Evolutionary conservation across 1,140 invertebrate genomes (phyloP).

Genomic region (Ganaspis sp.): DNA sequence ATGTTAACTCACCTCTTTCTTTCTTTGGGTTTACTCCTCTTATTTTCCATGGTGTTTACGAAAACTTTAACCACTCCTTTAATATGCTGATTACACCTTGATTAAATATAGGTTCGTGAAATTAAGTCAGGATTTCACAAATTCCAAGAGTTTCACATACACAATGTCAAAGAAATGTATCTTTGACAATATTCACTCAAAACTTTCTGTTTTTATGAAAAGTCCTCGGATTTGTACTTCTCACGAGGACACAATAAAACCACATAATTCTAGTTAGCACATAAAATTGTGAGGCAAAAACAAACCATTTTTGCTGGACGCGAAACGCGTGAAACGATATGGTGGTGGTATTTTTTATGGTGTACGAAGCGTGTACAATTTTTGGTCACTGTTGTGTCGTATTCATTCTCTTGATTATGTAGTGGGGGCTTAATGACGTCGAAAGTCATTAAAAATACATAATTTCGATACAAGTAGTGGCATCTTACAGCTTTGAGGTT

Average conservation of each 20-base stretch:
- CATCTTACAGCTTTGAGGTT: neutral
- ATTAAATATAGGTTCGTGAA: neutral
- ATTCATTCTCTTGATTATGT: neutral
- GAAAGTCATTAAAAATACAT: neutral
- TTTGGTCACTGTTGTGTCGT: neutral
- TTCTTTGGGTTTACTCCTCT: neutral
- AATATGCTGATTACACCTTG: neutral
- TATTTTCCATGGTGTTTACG: neutral
- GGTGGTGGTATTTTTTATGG: neutral
- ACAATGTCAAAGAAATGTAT: too few species aligned
- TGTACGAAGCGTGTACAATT: neutral
- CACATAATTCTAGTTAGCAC: neutral
- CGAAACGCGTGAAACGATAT: slow-evolving; percentile 5
- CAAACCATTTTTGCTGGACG: slow-evolving; percentile 2
- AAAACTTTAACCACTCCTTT: too few species aligned
- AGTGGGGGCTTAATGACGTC: neutral
- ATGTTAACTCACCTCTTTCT: neutral
- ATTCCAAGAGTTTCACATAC: neutral
- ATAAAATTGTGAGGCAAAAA: neutral
- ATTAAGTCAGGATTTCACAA: neutral
- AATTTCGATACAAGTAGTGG: neutral
- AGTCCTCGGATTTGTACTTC: neutral
- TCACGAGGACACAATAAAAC: neutral
- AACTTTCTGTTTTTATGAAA: neutral
- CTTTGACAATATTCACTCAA: too few species aligned